Percentiles rank a stretch among this genome's conserved stretches.
Conservation (phyloP, 2,888 invertebrate genomes). For the Molanna angustata region DNA sequence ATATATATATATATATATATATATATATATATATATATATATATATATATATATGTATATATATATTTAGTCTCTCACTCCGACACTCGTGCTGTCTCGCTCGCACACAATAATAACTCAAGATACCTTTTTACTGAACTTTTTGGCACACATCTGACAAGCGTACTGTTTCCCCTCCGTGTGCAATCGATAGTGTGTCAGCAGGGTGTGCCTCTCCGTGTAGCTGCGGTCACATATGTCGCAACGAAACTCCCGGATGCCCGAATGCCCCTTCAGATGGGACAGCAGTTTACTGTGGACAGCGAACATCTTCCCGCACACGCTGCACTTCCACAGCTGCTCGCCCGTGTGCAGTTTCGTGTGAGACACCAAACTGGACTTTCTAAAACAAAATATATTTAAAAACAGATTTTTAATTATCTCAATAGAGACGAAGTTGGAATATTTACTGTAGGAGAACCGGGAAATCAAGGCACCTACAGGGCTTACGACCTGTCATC, state of each 20-base stretch:
- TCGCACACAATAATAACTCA: neutral
- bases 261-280: slow-evolving; percentile 44
- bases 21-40: no score
- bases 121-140: slow-evolving; percentile 27
- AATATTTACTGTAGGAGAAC: no score
- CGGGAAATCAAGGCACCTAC: no score
- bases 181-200: slow-evolving; percentile 24
- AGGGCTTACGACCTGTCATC: no score
- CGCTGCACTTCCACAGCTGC: slow-evolving; percentile 15
- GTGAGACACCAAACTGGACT: slow-evolving; percentile 29
- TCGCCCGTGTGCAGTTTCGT: slow-evolving; percentile 27
- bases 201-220: slow-evolving; percentile 25
- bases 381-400: no score
- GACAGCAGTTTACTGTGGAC: slow-evolving; percentile 36
- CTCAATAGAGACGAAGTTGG: no score
- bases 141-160: slow-evolving; percentile 28
- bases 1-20: no score
- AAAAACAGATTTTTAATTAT: no score
- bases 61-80: neutral
- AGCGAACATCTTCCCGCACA: slow-evolving; percentile 23
- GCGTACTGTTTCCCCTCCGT: slow-evolving; percentile 27
- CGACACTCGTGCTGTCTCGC: neutral
- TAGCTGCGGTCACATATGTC: slow-evolving; percentile 27
- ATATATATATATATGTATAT: no score
- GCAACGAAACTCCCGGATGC: slow-evolving; percentile 35